Base-by-base conservation (phyloP, 2,888 invertebrate species). In the Sarcophaga rosellei region DNA sequence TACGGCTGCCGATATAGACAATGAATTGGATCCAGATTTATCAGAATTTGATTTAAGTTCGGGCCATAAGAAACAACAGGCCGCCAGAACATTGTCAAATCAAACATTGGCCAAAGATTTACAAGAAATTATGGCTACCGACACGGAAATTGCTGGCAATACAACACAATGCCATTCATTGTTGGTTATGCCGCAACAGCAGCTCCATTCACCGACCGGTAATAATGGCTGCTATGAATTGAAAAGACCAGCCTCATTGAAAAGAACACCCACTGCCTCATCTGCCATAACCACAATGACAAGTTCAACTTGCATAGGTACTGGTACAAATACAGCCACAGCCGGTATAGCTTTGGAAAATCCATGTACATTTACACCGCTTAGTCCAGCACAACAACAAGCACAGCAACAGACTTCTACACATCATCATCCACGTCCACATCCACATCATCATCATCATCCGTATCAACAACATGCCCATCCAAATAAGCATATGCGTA, bases 41-140 rank as follows among this genome's bases (percentile, higher is more conserved):
- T 93, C 92, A 8, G 93, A 93, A 84, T 91, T 91, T 86, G 92
- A 93, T 70, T 89, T 90, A 53, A 91, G 90, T 79, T 88, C 90
- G 21, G 90, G 89, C 12, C 91, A 90, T 69, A 90, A 90, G 68
- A 90, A 89, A 79, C 90, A 91, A 81, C 88, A 88, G 3, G 89
- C 91, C 3, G 90, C 89, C 17, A 89, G 91, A 63, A 93, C 91
- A 45, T 89, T 92, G 78, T 93, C 92, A 44, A 91, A 91, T 88
- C 92, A 92, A 89, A 92, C 91, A 11, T 90, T 92, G 80, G 90
- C 90, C 70, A 92, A 91, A 81, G 92, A 92, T 73, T 85, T 92
- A 45, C 91, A 93, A 45, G 93, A 92, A 82, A 90, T 91, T 76
- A 90, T 90, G 77, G 88, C 89, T 74, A 89, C 89, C 84, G 92